Evolutionary conservation across 2,888 invertebrate species (phyloP), one percentile per base, ranked within the genome.

Genomic region (Xylota sylvarum): DNA sequence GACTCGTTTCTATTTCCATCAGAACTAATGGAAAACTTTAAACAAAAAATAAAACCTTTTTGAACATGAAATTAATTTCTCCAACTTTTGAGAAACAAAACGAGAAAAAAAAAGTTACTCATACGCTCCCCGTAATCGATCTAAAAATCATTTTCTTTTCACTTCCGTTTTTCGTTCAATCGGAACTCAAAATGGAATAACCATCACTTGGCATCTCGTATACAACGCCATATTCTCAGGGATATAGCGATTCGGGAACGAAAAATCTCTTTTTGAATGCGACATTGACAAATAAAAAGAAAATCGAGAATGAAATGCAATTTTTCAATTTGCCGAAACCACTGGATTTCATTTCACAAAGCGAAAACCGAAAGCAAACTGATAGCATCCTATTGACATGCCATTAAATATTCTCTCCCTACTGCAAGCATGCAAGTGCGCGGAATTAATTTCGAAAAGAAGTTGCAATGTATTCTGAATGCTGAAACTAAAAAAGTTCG

Each of bases 381-480:
- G 77, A 86, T 86, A 81, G 74, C 52, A 67, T 86, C 73, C 72
- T 81, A 86, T 86, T 86, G 85, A 86, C 85, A 86, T 86, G 77
- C 81, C 81, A 86, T 86, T 86, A 86, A 81, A 56, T 70, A 85
- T 76, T 30, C 30, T 19, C 50, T 19, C 50, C 43, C 50, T 27
- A 37, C 52, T 52, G 81, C 40, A 9, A 43, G 62, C 30, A 79
- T 74, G 69, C 80, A 69, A 84, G 69, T 70, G 74, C 70, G 70
- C 80, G 73, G 80, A 85, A 85, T 85, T 85, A 85, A 85, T 85
- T 85, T 76, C 30, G 46, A 80, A 80, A 76, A 65, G 58, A 80
- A 74, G 64, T 84, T 82, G 50, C 46, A 58, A 46, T 6, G 30
- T n/a, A 5, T 7, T n/a, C 12, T 37, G 30, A 40, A 5, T 23